Percentiles rank a stretch among this genome's conserved stretches.
These are phyloP conservation scores for Rhinichthys klamathensis DNA, from an alignment of 2,113 vertebrate species.

Conservation along the genomic window DNA sequence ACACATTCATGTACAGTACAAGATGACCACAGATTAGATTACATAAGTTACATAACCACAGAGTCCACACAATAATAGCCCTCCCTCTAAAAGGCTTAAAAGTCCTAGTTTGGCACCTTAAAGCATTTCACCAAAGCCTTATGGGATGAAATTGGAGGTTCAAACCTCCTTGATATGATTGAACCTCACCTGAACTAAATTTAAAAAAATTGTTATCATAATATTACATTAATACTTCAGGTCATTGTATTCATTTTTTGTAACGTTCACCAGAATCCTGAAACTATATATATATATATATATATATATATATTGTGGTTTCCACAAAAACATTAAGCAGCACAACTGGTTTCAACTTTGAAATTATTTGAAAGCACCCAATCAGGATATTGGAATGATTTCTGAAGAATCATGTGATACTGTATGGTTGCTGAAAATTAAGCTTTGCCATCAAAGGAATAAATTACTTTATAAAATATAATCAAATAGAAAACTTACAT, in stretches of 20 bases:
- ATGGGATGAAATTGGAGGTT: background rate
- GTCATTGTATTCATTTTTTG: background rate
- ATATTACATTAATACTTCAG: background rate
- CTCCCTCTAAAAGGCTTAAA: background rate
- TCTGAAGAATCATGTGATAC: background rate
- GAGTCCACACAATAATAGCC: background rate
- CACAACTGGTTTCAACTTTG: too few relatives aligned
- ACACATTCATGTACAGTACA: background rate
- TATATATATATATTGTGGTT: too few relatives aligned
- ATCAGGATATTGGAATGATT: background rate
- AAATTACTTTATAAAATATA: background rate
- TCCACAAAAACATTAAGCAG: too few relatives aligned
- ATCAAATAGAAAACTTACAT: background rate
- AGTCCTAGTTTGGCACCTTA: background rate
- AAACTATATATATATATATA: too few relatives aligned
- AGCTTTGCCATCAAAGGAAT: background rate
- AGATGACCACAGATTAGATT: background rate
- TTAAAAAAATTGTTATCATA: background rate
- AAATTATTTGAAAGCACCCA: background rate
- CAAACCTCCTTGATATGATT: background rate
- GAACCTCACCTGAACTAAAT: background rate
- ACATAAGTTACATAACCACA: constrained; percentile 24
- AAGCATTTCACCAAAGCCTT: background rate
- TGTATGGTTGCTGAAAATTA: background rate
- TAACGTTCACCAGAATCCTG: too few relatives aligned